Percentiles rank a stretch among this genome's conserved stretches.
These are phyloP conservation scores for Apeira syringaria DNA, from an alignment of 2,888 invertebrate genomes.

Conservation along the genomic window DNA sequence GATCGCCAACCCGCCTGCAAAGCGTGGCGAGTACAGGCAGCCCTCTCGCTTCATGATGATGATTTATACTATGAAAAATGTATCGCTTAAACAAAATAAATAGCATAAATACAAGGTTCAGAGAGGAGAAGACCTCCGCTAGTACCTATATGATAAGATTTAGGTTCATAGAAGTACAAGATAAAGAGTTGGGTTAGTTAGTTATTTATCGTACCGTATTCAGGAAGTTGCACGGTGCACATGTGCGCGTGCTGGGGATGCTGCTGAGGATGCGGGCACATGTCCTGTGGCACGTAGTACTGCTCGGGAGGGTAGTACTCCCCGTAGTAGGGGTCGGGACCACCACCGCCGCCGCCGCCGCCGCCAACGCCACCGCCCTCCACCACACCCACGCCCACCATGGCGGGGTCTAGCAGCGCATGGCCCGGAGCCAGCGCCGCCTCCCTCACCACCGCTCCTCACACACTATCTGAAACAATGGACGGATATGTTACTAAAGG, in stretches of 20 bases:
- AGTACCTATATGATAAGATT: too few relatives aligned
- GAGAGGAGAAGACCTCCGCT: too few relatives aligned
- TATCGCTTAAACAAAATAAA: too few relatives aligned
- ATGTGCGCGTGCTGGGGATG: slow-evolving; percentile 85
- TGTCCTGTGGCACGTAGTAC: slow-evolving; percentile 82
- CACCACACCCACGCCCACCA: slow-evolving; percentile 79
- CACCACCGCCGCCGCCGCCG: slow-evolving; percentile 67
- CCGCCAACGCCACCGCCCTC: slow-evolving; percentile 72
- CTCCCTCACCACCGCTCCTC: slow-evolving; percentile 43
- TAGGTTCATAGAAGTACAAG: too few relatives aligned
- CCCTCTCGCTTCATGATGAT: too few relatives aligned
- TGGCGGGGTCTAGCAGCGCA: slow-evolving; percentile 68
- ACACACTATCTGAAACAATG: slow-evolving; percentile 58
- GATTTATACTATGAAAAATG: too few relatives aligned
- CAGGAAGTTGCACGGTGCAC: slow-evolving; percentile 89
- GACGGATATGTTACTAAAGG: slow-evolving; percentile 1
- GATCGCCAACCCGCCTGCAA: too few relatives aligned
- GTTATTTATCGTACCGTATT: slow-evolving; percentile 86
- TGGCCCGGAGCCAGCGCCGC: slow-evolving; percentile 63
- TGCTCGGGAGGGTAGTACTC: slow-evolving; percentile 84
- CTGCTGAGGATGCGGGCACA: slow-evolving; percentile 85
- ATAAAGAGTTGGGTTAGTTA: too few relatives aligned
- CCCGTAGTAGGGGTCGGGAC: slow-evolving; percentile 75
- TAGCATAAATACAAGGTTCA: too few relatives aligned
- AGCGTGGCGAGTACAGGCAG: too few relatives aligned